Evolutionary conservation across 2,888 invertebrate genomes (phyloP).

Genomic region (Notodromas monacha): DNA sequence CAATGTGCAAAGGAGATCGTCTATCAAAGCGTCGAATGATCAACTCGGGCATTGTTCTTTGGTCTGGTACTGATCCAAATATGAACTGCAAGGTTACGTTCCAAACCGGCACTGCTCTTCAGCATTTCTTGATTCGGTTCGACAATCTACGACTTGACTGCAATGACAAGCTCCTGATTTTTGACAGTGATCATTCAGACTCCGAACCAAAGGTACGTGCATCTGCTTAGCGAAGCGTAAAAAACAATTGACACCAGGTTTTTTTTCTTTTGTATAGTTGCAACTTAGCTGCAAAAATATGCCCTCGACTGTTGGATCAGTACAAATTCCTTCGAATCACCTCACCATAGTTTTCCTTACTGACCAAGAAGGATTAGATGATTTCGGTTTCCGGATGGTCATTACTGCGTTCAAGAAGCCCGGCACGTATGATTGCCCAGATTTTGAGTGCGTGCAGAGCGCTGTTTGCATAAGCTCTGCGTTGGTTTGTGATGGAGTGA

Average conservation of each 20-base stretch:
- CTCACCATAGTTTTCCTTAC: constrained; percentile 74
- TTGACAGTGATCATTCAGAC: constrained; percentile 65
- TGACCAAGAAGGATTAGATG: constrained; percentile 64
- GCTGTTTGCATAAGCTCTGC: constrained; percentile 74
- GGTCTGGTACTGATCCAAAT: too few relatives aligned
- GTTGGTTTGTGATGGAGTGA: constrained; percentile 61
- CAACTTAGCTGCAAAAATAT: too few relatives aligned
- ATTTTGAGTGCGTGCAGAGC: too few relatives aligned
- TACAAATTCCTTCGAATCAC: too few relatives aligned
- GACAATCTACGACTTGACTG: constrained; percentile 68
- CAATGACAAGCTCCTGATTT: constrained; percentile 68
- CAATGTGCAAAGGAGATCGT: too few relatives aligned
- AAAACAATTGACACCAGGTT: too few relatives aligned
- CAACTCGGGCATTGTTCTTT: too few relatives aligned
- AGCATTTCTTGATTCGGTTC: constrained; percentile 72
- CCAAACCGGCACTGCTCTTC: constrained; percentile 71
- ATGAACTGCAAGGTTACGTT: constrained; percentile 71
- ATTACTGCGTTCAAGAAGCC: constrained; percentile 64
- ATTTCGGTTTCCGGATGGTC: constrained; percentile 65
- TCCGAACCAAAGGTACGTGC: constrained; percentile 55
- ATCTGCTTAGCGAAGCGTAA: too few relatives aligned
- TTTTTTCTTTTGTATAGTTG: too few relatives aligned
- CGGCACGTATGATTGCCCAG: too few relatives aligned
- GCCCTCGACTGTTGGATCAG: too few relatives aligned
- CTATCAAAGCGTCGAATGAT: too few relatives aligned